Conservation (phyloP, 2,888 invertebrate genomes). For the Rotaria sp. region DNA sequence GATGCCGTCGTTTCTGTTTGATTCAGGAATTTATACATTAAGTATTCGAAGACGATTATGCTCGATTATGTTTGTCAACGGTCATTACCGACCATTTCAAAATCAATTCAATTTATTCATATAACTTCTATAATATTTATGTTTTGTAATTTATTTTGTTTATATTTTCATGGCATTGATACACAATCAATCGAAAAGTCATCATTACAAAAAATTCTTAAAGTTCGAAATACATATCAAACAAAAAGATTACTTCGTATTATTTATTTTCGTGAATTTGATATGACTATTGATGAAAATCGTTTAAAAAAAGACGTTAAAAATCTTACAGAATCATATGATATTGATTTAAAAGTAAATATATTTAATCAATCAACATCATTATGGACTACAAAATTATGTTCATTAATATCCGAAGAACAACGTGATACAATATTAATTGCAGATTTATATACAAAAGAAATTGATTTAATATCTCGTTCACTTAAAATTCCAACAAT, state of each 20-base stretch:
- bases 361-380: neutral
- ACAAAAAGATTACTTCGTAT: neutral
- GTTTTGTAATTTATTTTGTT: neutral
- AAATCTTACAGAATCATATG: neutral
- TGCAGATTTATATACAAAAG: conserved; percentile 16
- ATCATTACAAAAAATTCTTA: neutral
- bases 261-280: conserved; percentile 17
- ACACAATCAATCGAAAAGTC: neutral
- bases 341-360: neutral
- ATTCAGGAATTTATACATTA: neutral
- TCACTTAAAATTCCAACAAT: neutral
- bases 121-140: neutral
- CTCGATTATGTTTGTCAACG: neutral
- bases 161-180: neutral
- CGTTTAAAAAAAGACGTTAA: neutral
- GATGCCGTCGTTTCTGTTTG: neutral
- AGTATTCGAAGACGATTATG: neutral
- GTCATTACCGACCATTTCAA: neutral
- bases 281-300: neutral
- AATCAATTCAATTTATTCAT: neutral
- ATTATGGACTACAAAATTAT: neutral
- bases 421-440: conserved; percentile 25
- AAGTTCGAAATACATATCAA: neutral
- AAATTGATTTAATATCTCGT: conserved; percentile 7
- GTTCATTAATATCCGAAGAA: neutral